Percentiles rank a stretch among this genome's conserved stretches.
These are phyloP conservation scores for Doris montereyensis DNA, from an alignment of 2,888 invertebrate genomes.

Conservation along the genomic window DNA sequence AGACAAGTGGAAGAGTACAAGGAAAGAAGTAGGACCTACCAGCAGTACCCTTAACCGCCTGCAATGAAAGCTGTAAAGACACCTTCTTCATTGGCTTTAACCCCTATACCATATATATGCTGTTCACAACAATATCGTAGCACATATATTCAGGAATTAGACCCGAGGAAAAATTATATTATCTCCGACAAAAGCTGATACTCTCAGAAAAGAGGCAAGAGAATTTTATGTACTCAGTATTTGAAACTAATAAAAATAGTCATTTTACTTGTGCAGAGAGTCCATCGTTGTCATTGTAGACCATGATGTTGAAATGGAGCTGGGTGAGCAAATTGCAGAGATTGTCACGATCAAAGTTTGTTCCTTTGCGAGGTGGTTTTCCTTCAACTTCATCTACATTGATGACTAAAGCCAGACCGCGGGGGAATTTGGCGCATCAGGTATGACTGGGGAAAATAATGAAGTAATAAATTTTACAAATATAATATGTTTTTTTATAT, in stretches of 20 bases:
- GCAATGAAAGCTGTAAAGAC: too few species aligned
- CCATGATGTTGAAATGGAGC: slow-evolving; percentile 60
- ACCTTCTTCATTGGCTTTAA: too few species aligned
- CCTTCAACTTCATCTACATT: slow-evolving; percentile 64
- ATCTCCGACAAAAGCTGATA: too few species aligned
- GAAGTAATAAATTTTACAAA: too few species aligned
- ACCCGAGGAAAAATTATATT: too few species aligned
- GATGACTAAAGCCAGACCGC: slow-evolving; percentile 65
- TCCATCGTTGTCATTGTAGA: slow-evolving; percentile 61
- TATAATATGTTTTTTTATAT: too few species aligned
- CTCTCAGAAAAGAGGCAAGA: background rate
- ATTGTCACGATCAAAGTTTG: slow-evolving; percentile 64
- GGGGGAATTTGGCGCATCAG: slow-evolving; percentile 59
- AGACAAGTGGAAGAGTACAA: too few species aligned
- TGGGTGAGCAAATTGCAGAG: slow-evolving; percentile 59
- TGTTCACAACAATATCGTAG: too few species aligned
- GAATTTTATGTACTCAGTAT: background rate
- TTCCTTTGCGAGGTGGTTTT: slow-evolving; percentile 60
- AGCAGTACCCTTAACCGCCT: too few species aligned
- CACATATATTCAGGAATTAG: too few species aligned
- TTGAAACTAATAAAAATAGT: background rate
- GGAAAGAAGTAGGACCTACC: too few species aligned
- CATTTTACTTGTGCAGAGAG: slow-evolving; percentile 60
- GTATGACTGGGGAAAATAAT: slow-evolving; percentile 65
- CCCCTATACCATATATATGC: too few species aligned